Conservation (phyloP, 2,113 vertebrate genomes). For the Helogale parvula region DNA sequence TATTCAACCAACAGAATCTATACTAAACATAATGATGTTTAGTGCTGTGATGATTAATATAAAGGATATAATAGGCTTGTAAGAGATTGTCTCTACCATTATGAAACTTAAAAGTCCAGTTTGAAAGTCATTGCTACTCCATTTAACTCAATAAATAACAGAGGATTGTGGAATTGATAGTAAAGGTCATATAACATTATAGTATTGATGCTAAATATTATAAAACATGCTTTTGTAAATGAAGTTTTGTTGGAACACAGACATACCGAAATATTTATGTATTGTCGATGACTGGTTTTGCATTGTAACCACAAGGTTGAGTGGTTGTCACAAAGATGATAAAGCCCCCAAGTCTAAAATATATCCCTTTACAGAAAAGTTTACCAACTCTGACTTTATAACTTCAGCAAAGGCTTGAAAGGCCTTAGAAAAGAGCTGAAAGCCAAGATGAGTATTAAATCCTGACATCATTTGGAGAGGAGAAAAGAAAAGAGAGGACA, state of each 20-base stretch:
- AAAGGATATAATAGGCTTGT: background rate
- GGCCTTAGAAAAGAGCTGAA: background rate
- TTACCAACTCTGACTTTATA: background rate
- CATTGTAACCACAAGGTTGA: background rate
- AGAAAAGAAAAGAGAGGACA: background rate
- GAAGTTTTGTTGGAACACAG: background rate
- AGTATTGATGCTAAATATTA: background rate
- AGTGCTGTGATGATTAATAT: background rate
- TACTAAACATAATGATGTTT: background rate
- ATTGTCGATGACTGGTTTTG: background rate
- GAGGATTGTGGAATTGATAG: background rate
- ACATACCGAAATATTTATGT: background rate
- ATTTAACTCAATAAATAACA: constrained; percentile 11
- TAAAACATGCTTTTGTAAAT: background rate
- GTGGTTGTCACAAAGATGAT: background rate
- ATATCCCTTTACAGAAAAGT: background rate
- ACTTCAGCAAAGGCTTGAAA: background rate
- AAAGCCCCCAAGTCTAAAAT: background rate
- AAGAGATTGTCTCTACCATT: background rate
- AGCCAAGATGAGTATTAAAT: background rate
- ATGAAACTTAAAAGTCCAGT: background rate
- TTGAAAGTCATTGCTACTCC: background rate
- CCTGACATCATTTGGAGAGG: background rate
- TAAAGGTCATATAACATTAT: background rate
- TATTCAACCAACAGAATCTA: background rate